Conservation (phyloP, 2,797 vertebrate species). For the Eidolon dupreanum region DNA sequence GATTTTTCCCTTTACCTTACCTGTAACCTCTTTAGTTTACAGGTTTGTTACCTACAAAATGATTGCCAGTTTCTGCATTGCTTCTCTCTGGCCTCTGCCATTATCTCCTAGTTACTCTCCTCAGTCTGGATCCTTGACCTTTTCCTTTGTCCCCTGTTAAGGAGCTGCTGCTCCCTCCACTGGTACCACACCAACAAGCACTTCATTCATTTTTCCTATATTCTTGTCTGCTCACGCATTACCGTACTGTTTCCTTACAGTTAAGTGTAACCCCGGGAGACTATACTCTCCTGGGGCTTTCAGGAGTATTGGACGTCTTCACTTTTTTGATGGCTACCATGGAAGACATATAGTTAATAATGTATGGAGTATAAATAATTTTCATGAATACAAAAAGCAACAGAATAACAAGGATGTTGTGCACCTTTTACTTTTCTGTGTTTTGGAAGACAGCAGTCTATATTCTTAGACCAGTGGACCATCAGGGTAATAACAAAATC, state of each 20-base stretch:
- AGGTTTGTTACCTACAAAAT: not conserved
- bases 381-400: not conserved
- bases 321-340: not conserved
- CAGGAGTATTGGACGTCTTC: not conserved
- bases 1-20: not conserved
- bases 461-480: not conserved
- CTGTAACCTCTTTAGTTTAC: not conserved
- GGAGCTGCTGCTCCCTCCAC: not conserved
- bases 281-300: not conserved
- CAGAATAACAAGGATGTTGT: not conserved
- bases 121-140: not conserved
- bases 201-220: not conserved
- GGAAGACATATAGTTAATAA: not conserved
- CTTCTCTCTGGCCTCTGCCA: not conserved
- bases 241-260: not conserved
- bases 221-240: constrained; percentile 9
- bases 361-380: not conserved
- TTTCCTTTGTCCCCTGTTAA: not conserved
- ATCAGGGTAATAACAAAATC: not conserved
- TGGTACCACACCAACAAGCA: not conserved
- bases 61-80: not conserved
- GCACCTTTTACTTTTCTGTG: not conserved
- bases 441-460: not conserved
- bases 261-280: not conserved
- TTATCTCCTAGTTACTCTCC: not conserved